These are phyloP conservation scores for Emydura subglobosa DNA, from an alignment of 2,113 vertebrate genomes.

Conservation along the genomic window DNA sequence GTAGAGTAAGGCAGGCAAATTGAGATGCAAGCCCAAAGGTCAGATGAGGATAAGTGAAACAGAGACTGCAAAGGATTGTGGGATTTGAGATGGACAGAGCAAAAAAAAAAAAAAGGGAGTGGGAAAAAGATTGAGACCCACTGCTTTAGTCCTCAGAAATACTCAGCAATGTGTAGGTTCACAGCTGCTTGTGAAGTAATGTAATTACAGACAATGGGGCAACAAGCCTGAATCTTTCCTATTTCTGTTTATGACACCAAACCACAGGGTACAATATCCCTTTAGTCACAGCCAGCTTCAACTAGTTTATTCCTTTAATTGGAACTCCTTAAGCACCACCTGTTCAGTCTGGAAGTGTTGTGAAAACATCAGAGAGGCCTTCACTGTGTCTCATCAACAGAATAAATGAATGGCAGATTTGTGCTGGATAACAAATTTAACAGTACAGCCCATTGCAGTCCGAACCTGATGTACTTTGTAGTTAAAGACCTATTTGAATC, in stretches of 20 bases:
- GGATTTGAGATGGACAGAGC: neutral
- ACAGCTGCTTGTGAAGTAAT: neutral
- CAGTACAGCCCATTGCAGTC: neutral
- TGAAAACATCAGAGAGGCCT: slow-evolving; percentile 72
- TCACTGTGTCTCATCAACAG: slow-evolving; percentile 67
- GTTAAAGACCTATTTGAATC: neutral
- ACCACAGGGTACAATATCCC: neutral
- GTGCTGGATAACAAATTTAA: slow-evolving; percentile 15
- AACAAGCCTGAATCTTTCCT: neutral
- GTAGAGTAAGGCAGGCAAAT: neutral
- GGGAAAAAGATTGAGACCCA: neutral
- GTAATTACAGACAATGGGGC: neutral
- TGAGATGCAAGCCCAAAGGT: neutral
- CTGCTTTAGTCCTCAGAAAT: neutral
- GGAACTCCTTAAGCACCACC: slow-evolving; percentile 48
- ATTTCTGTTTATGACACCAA: neutral
- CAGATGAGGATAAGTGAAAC: neutral
- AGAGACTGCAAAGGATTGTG: neutral
- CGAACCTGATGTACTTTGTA: neutral
- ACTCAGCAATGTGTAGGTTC: neutral
- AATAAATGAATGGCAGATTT: neutral
- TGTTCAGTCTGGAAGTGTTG: slow-evolving; percentile 60
- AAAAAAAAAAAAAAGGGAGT: fast-evolving
- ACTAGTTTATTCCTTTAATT: slow-evolving; percentile 32
- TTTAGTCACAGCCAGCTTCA: slow-evolving; percentile 22